phyloP scores from a whole-genome alignment of 1,140 invertebrate genomes.

The Ceratina australensis region DNA sequence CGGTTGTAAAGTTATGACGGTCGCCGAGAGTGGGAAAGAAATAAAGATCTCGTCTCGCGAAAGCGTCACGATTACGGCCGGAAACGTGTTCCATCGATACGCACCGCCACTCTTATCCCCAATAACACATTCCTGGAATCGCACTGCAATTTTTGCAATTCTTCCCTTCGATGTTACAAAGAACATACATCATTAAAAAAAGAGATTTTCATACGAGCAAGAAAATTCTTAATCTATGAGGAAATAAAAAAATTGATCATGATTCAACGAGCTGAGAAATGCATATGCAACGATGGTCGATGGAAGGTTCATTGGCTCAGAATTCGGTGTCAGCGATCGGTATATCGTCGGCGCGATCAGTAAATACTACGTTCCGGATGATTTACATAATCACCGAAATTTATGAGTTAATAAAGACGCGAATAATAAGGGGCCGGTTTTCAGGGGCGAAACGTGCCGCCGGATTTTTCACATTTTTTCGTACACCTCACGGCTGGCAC shows the following conservation, averaged over 20 bases:
- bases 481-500: not conserved
- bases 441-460: too few species aligned
- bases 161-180: too few species aligned
- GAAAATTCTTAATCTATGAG: too few species aligned
- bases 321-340: conserved; percentile 20
- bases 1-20: not conserved
- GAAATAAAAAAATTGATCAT: too few species aligned
- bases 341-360: conserved; percentile 6
- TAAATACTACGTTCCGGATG: conserved; percentile 45
- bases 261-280: too few species aligned
- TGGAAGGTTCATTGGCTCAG: conserved; percentile 51
- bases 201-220: too few species aligned
- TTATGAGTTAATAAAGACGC: conserved; percentile 17
- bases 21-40: not conserved
- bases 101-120: not conserved
- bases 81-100: not conserved
- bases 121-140: not conserved
- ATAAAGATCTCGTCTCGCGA: not conserved
- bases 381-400: conserved; percentile 53
- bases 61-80: not conserved
- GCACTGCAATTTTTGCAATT: conserved; percentile 6
- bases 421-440: not conserved
- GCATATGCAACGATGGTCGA: too few species aligned
- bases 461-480: conserved; percentile 5
- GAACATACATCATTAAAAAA: too few species aligned